Evolutionary conservation across 2,113 vertebrate genomes (phyloP).

Genomic region (Phyllopteryx taeniolatus): DNA sequence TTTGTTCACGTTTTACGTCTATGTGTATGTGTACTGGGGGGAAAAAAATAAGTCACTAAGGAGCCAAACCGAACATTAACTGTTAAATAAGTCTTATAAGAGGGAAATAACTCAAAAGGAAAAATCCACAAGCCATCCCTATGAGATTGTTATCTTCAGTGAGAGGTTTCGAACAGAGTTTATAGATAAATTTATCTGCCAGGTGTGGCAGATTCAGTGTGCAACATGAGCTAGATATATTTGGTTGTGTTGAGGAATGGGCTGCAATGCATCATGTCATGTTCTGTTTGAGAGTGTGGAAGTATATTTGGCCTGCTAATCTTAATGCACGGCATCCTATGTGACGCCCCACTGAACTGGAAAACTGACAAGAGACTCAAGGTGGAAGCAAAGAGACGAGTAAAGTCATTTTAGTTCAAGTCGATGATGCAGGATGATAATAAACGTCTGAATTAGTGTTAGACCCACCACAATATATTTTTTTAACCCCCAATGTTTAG

Average conservation of each 20-base stretch:
- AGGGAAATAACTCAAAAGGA: not conserved
- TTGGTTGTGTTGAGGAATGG: constrained; percentile 25
- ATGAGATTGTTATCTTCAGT: not conserved
- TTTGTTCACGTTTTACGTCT: not conserved
- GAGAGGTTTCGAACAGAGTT: constrained; percentile 25
- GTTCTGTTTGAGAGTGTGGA: constrained; percentile 4
- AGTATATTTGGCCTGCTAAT: constrained; percentile 44
- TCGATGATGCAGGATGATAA: not conserved
- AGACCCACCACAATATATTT: too few species aligned
- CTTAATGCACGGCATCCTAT: constrained; percentile 15
- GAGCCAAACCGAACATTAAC: not conserved
- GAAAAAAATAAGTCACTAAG: not conserved
- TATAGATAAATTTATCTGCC: constrained; percentile 30
- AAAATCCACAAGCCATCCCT: constrained; percentile 11
- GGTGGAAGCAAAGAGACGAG: not conserved
- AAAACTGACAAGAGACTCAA: not conserved
- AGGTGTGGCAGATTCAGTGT: constrained; percentile 33
- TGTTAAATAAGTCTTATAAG: not conserved
- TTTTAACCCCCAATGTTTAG: too few species aligned
- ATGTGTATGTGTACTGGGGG: not conserved
- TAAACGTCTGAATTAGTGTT: not conserved
- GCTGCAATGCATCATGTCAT: constrained; percentile 7
- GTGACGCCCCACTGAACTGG: not conserved
- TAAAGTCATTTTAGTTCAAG: not conserved
- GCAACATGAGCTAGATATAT: constrained; percentile 38